phyloP scores from a whole-genome alignment of 1,140 invertebrate species.

The Megalonaias nervosa region DNA sequence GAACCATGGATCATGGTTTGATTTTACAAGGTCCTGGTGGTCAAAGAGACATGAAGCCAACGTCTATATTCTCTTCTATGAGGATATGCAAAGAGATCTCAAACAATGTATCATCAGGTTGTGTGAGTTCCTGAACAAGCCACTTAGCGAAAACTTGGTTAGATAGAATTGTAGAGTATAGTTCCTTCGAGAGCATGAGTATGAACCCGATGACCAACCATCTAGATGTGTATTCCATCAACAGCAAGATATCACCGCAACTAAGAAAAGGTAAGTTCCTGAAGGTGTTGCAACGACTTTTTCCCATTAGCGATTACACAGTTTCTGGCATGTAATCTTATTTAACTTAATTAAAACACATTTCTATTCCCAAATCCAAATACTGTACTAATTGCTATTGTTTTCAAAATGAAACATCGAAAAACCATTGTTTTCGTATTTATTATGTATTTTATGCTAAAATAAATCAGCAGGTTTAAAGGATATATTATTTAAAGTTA shows the following conservation, averaged over 20 bases:
- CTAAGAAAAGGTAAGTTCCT: conserved; percentile 58
- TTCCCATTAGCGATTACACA: no score
- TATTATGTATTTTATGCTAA: no score
- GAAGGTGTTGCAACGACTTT: no score
- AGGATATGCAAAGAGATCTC: conserved; percentile 75
- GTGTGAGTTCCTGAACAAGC: conserved; percentile 71
- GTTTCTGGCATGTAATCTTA: no score
- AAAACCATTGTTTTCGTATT: no score
- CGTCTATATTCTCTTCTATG: conserved; percentile 86
- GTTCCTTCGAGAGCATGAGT: conserved; percentile 78
- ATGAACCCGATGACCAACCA: conserved; percentile 83
- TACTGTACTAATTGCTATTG: no score
- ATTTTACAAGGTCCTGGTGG: conserved; percentile 75
- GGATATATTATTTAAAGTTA: no score
- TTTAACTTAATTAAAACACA: no score
- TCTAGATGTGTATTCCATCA: conserved; percentile 69
- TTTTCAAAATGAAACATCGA: no score
- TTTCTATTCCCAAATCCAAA: no score
- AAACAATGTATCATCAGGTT: conserved; percentile 60
- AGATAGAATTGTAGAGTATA: conserved; percentile 67
- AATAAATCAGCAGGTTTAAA: no score
- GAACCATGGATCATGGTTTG: conserved; percentile 68
- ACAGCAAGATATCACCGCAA: conserved; percentile 61
- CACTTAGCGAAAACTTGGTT: conserved; percentile 60
- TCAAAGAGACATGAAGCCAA: conserved; percentile 81